These are phyloP conservation scores for Zygogramma bicolorata DNA, from an alignment of 2,888 invertebrate species.

Conservation along the genomic window DNA sequence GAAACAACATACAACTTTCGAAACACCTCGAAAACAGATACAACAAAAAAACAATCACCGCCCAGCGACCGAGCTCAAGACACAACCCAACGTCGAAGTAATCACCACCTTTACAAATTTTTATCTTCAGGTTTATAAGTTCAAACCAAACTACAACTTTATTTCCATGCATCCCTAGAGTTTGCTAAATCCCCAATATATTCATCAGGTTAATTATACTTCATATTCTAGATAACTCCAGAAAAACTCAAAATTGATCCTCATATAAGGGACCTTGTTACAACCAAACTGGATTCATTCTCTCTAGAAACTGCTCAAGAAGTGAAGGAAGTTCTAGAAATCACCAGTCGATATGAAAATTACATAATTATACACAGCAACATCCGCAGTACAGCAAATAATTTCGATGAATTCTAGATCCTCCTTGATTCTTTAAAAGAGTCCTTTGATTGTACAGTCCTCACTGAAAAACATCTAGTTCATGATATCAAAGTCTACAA, in stretches of 20 bases:
- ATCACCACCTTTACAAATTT: background rate
- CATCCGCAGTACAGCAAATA: constrained; percentile 1
- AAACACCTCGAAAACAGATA: constrained; percentile 1
- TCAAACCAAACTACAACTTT: constrained; percentile 6
- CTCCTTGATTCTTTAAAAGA: constrained; percentile 3
- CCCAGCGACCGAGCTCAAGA: constrained; percentile 8
- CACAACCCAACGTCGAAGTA: constrained; percentile 10
- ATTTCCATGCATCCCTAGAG: background rate
- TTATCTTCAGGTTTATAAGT: background rate
- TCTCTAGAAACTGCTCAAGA: constrained; percentile 13
- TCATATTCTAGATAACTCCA: background rate
- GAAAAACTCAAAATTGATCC: constrained; percentile 13
- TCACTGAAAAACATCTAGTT: too few species aligned
- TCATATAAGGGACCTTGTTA: constrained; percentile 11
- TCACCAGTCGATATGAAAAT: background rate
- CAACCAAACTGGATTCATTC: constrained; percentile 16
- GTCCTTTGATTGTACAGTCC: constrained; percentile 11
- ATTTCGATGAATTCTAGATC: background rate
- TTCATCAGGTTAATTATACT: background rate
- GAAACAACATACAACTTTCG: background rate
- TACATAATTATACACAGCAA: constrained; percentile 16
- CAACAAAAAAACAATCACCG: constrained; percentile 4
- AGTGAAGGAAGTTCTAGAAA: constrained; percentile 6
- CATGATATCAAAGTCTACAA: too few species aligned
- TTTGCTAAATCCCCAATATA: background rate